These are phyloP conservation scores for Notarius quadriscutis DNA, from an alignment of 2,113 vertebrate genomes.

Conservation along the genomic window DNA sequence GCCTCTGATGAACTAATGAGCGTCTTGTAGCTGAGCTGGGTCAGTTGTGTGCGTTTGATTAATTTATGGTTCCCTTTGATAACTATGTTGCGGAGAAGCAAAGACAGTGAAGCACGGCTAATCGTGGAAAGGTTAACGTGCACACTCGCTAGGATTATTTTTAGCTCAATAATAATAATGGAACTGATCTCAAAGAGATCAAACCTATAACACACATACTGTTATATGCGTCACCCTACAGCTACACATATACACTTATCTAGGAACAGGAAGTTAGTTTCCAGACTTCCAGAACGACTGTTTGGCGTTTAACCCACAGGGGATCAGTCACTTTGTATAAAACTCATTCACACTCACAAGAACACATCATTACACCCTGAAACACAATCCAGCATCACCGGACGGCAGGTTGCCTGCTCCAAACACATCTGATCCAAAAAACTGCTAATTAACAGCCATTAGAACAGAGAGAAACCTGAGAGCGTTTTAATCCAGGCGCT, in stretches of 20 bases:
- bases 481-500: background rate
- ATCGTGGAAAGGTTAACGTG: background rate
- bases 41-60: background rate
- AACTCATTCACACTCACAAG: background rate
- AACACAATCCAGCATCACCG: background rate
- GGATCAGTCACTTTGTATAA: background rate
- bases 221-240: background rate
- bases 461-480: background rate
- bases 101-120: background rate
- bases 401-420: too few species aligned
- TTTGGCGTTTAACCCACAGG: background rate
- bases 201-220: background rate
- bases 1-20: background rate
- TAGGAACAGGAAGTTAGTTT: background rate
- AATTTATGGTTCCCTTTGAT: background rate
- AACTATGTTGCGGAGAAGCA: background rate
- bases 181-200: background rate
- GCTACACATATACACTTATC: background rate
- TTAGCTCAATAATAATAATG: background rate
- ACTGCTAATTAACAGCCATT: background rate
- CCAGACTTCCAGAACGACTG: background rate
- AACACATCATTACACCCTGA: background rate
- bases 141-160: background rate
- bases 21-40: background rate
- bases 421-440: too few species aligned